Evolutionary conservation across 2,113 vertebrate genomes (phyloP).

Genomic region (Myodes glareolus): DNA sequence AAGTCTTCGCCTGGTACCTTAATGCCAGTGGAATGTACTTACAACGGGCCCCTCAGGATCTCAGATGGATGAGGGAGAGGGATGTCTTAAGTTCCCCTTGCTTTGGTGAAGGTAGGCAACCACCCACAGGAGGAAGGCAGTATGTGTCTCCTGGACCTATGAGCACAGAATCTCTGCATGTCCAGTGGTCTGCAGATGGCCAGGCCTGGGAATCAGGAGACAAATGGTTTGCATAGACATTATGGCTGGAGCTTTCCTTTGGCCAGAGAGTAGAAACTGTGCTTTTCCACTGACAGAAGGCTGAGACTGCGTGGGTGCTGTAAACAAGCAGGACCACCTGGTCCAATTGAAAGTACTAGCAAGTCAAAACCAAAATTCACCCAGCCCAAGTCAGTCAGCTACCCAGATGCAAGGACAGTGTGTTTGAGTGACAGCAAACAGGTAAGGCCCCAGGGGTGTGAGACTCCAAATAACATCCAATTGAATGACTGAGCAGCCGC

Average conservation of each 20-base stretch:
- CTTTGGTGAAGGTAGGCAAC: fast-evolving
- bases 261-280: background rate
- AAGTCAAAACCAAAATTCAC: background rate
- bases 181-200: background rate
- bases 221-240: fast-evolving
- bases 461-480: background rate
- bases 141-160: fast-evolving
- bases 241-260: background rate
- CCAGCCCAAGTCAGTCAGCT: background rate
- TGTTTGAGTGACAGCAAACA: background rate
- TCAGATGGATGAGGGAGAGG: background rate
- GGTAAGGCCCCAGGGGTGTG: background rate
- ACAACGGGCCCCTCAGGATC: fast-evolving
- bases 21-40: constrained; percentile 12
- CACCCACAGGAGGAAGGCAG: fast-evolving
- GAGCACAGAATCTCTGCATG: fast-evolving
- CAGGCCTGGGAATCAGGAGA: background rate
- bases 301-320: fast-evolving
- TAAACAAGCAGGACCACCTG: background rate
- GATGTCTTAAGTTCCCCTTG: background rate
- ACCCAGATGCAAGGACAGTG: background rate
- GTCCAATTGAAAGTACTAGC: background rate
- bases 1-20: constrained; percentile 47
- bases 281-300: background rate
- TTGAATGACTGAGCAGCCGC: fast-evolving